Percentiles rank a stretch among this genome's conserved stretches.
These are phyloP conservation scores for Eupithecia tripunctaria DNA, from an alignment of 2,888 invertebrate genomes.

Conservation along the genomic window DNA sequence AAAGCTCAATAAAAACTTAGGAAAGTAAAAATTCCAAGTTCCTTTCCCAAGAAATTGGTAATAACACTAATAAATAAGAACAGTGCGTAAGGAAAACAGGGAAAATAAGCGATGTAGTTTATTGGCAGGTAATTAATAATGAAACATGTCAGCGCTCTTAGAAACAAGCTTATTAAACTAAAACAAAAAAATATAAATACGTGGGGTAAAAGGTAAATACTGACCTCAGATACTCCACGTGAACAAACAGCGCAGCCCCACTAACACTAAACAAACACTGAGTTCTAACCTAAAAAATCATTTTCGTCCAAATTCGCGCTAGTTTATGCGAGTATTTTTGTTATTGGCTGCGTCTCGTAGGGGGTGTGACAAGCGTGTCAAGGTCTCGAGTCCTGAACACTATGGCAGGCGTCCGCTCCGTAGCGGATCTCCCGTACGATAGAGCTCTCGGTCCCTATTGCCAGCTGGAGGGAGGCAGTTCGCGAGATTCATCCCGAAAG, in stretches of 20 bases:
- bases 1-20: background rate
- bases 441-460: conserved; percentile 49
- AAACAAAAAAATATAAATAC: conserved; percentile 24
- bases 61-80: background rate
- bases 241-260: conserved; percentile 55
- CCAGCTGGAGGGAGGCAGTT: conserved; percentile 24
- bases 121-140: background rate
- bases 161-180: conserved; percentile 24
- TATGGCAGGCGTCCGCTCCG: conserved; percentile 77
- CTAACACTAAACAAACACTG: conserved; percentile 60
- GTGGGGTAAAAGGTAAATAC: conserved; percentile 44
- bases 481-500: conserved; percentile 30
- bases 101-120: background rate
- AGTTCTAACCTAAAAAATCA: conserved; percentile 30
- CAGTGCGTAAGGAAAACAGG: background rate
- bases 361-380: conserved; percentile 76
- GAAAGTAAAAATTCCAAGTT: background rate
- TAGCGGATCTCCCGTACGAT: conserved; percentile 79
- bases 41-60: background rate
- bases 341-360: conserved; percentile 45
- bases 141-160: background rate
- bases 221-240: conserved; percentile 61
- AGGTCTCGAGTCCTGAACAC: conserved; percentile 61
- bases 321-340: conserved; percentile 30
- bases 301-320: conserved; percentile 28